Conservation (phyloP, 2,113 vertebrate genomes). For the Thomomys bottae region DNA sequence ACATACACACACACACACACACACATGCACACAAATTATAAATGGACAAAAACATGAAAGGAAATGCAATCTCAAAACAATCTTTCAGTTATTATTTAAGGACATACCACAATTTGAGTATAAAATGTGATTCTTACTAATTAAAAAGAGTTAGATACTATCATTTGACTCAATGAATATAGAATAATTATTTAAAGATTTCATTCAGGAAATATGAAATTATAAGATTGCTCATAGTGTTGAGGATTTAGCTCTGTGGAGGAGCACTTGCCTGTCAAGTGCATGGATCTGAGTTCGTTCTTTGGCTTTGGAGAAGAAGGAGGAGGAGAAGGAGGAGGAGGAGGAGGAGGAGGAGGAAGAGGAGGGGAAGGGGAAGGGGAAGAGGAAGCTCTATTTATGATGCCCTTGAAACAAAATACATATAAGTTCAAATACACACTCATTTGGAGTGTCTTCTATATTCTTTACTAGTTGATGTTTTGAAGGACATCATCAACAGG, state of each 20-base stretch:
- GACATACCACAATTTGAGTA: not conserved
- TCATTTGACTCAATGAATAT: not conserved
- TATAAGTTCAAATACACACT: not conserved
- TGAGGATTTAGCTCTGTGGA: no score
- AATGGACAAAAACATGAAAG: not conserved
- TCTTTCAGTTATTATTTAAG: not conserved
- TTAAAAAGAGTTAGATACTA: not conserved
- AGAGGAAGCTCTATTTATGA: no score
- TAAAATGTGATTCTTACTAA: conserved; percentile 26
- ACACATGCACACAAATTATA: not conserved
- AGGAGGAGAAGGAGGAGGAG: no score
- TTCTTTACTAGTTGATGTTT: conserved; percentile 2
- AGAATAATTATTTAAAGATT: not conserved
- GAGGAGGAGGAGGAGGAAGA: no score
- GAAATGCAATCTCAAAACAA: conserved; percentile 34
- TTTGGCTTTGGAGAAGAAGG: no score
- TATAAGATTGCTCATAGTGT: not conserved
- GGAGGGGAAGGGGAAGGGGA: no score
- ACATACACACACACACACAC: no score
- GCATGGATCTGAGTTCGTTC: no score
- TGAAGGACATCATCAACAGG: conserved; percentile 3
- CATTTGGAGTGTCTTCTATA: not conserved
- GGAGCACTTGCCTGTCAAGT: no score
- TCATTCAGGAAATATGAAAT: not conserved
- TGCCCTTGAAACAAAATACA: not conserved